Conservation (phyloP, 2,113 vertebrate species). For the Mellivora capensis region DNA sequence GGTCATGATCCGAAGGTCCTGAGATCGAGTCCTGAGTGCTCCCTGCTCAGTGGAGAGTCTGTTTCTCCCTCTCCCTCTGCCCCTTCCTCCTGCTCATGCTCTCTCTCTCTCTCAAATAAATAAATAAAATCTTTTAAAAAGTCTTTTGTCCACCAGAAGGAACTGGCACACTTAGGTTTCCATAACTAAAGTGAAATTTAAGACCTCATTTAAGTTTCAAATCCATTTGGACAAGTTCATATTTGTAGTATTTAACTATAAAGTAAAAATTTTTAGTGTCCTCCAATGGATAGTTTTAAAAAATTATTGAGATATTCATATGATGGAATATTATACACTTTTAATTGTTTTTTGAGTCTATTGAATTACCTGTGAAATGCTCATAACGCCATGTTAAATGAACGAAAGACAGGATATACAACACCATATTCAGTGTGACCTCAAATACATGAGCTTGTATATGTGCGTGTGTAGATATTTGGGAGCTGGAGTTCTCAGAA, state of each 20-base stretch:
- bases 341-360: not conserved
- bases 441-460: not conserved
- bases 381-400: not conserved
- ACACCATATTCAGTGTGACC: not conserved
- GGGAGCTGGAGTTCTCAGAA: not conserved
- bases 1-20: too few species aligned
- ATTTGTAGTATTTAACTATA: not conserved
- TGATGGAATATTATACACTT: not conserved
- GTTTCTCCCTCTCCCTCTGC: too few species aligned
- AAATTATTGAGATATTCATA: not conserved
- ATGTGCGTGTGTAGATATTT: not conserved
- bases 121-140: not conserved
- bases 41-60: too few species aligned
- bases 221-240: constrained; percentile 20
- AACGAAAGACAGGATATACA: not conserved
- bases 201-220: constrained; percentile 23
- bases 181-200: constrained; percentile 6
- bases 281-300: not conserved
- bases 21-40: too few species aligned
- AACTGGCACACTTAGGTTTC: constrained; percentile 15
- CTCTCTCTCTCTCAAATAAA: not conserved
- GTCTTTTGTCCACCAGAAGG: not conserved
- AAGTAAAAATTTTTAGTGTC: not conserved
- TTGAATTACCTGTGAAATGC: not conserved
- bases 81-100: too few species aligned